Evolutionary conservation across 2,888 invertebrate genomes (phyloP), one percentile per base, ranked within the genome.

Genomic region (Cephus rjabovi): DNA sequence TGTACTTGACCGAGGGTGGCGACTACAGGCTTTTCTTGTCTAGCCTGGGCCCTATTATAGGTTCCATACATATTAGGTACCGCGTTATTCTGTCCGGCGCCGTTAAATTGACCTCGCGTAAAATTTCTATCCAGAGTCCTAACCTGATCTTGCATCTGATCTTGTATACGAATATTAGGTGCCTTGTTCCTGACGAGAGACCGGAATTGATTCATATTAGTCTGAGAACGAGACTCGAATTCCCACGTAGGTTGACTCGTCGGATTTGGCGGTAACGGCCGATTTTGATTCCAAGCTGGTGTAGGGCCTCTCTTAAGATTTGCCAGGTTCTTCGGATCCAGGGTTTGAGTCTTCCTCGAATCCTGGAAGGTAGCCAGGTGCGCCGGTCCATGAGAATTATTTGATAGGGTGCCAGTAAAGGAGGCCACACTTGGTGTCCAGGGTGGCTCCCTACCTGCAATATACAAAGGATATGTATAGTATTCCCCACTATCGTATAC

Each of bases 181-280:
- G 91, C 85, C 79, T 91, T 91, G 82, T 91, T 91, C 40, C 91
- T 87, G 35, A 91, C 90, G 80, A 94, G 87, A 76, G 93, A 93
- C 31, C 93, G 92, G 85, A 93, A 94, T 82, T 93, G 93, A 81
- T 92, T 92, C 86, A 93, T 93, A 81, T 93, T 93, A 69, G 82
- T 90, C 81, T 89, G 92, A 79, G 92, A 90, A 77, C 88, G 90
- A 4, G 91, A 89, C 76, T 90, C 90, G 79, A 91, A 88, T 77
- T 91, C 90, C 90, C 91, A 88, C 33, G 85, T 82, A 11, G 85
- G 85, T 69, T 85, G 85, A 69, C 77, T 81, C 75, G 83, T 77
- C 3, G 89, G 89, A 78, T 89, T 89, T 33, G 89, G 89, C 56
- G 87, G 91, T 74, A 89, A 81, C 30, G 88, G 91, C 73, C 89